phyloP scores from a whole-genome alignment of 2,888 invertebrate genomes.

The Chrysolina americana region DNA sequence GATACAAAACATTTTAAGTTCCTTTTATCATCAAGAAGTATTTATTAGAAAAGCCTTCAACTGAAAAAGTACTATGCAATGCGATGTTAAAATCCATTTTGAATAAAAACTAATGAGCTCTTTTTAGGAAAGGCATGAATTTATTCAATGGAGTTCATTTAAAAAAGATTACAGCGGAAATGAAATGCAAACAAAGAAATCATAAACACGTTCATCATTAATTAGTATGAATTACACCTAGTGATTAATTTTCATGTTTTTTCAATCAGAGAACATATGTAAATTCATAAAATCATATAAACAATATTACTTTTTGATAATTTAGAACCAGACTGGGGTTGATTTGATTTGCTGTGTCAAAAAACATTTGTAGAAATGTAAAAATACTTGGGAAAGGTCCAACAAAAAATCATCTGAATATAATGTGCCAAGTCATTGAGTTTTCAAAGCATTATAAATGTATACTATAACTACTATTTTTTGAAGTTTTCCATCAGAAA shows the following conservation, averaged over 20 bases:
- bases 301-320: no score
- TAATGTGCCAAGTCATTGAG: no score
- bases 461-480: no score
- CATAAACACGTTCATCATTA: neutral
- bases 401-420: no score
- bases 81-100: constrained; percentile 32
- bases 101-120: constrained; percentile 39
- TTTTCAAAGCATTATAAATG: no score
- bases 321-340: no score
- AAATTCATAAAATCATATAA: no score
- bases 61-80: constrained; percentile 9
- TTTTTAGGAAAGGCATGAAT: constrained; percentile 20
- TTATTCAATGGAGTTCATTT: constrained; percentile 28
- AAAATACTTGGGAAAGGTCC: no score
- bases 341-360: no score
- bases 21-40: constrained; percentile 26
- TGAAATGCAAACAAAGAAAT: neutral
- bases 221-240: neutral
- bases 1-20: constrained; percentile 25
- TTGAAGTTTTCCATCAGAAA: no score
- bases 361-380: no score
- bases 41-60: constrained; percentile 28
- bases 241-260: neutral
- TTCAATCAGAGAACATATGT: neutral
- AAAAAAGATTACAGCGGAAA: constrained; percentile 25